A percentile compares a stretch with the other conserved stretches of the same genome.
Conservation (phyloP, 2,113 vertebrate genomes). For the Hiodon tergisus region DNA sequence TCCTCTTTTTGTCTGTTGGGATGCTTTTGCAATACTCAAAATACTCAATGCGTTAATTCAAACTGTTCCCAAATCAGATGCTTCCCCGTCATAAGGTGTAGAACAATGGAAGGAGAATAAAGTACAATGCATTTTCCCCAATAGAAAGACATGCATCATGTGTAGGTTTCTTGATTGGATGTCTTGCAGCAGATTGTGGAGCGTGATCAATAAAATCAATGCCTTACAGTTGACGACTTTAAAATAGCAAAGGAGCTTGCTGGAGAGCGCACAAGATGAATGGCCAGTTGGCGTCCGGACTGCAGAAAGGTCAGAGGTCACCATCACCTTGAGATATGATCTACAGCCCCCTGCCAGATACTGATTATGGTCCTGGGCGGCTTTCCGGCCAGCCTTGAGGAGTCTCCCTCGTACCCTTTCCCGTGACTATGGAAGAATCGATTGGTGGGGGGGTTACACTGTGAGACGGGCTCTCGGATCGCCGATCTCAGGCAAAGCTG, state of each 20-base stretch:
- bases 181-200: not conserved
- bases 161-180: too few relatives aligned
- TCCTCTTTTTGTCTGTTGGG: too few relatives aligned
- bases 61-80: too few relatives aligned
- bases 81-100: too few relatives aligned
- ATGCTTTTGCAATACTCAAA: too few relatives aligned
- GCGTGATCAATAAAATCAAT: slow-evolving; percentile 17
- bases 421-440: not conserved
- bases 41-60: too few relatives aligned
- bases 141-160: too few relatives aligned
- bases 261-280: slow-evolving; percentile 6
- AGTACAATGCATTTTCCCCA: too few relatives aligned
- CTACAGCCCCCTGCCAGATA: slow-evolving; percentile 8
- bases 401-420: too few relatives aligned
- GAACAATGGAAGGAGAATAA: too few relatives aligned
- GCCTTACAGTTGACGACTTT: slow-evolving; percentile 8
- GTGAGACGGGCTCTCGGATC: slow-evolving; percentile 7
- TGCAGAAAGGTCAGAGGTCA: slow-evolving; percentile 14
- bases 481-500: not conserved
- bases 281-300: slow-evolving; percentile 5
- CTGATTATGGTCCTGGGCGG: not conserved
- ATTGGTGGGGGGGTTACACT: slow-evolving; percentile 1
- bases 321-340: slow-evolving; percentile 15
- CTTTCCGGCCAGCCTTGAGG: not conserved
- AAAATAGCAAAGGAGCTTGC: slow-evolving; percentile 15